Percentiles rank a stretch among this genome's conserved stretches.
These are phyloP conservation scores for Macroramphosus scolopax DNA, from an alignment of 2,797 vertebrate species.

Conservation along the genomic window DNA sequence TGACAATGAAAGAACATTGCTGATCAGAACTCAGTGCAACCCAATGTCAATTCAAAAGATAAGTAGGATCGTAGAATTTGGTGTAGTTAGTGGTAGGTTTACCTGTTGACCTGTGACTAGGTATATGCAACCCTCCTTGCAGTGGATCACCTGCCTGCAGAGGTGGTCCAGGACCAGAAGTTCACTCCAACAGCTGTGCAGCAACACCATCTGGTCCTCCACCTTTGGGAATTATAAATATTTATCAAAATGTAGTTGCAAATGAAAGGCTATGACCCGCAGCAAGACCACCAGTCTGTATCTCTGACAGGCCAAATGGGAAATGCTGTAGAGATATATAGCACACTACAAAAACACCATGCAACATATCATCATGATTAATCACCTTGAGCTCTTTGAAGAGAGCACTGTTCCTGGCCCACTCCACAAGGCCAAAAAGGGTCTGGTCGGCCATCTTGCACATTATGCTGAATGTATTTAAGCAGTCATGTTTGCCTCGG, in stretches of 20 bases:
- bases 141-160: constrained; percentile 78
- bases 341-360: too few species aligned
- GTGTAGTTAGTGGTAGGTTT: not conserved
- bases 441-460: constrained; percentile 85
- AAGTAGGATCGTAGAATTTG: not conserved
- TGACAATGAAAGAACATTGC: constrained; percentile 12
- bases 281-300: not conserved
- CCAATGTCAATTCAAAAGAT: too few species aligned
- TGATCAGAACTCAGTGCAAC: constrained; percentile 2
- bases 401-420: constrained; percentile 79
- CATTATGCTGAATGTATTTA: constrained; percentile 85
- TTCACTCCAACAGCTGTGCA: constrained; percentile 86
- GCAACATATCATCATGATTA: not conserved
- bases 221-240: constrained; percentile 61
- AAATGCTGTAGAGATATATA: too few species aligned
- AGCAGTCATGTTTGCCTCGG: constrained; percentile 80
- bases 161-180: constrained; percentile 83
- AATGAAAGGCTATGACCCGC: not conserved
- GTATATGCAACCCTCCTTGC: constrained; percentile 80
- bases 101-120: constrained; percentile 85
- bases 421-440: constrained; percentile 82
- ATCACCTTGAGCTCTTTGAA: constrained; percentile 84
- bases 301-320: too few species aligned
- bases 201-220: constrained; percentile 83
- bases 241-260: too few species aligned